Evolutionary conservation across 2,797 vertebrate species (phyloP).

Genomic region (Sorex maritimensis): DNA sequence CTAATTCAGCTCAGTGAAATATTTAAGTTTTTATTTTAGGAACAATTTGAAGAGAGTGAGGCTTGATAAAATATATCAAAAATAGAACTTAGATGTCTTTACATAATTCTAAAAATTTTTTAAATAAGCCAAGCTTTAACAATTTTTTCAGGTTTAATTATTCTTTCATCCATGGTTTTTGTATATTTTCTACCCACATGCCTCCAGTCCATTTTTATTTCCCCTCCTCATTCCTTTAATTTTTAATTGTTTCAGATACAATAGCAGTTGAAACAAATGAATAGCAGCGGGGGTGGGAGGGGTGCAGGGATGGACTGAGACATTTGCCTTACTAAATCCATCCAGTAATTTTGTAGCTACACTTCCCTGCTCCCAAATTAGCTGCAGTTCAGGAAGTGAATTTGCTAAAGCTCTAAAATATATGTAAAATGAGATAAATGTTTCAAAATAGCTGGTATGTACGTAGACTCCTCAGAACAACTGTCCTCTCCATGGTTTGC

Average conservation of each 20-base stretch:
- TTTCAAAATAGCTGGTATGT: not conserved
- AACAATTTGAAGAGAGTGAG: not conserved
- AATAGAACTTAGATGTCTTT: not conserved
- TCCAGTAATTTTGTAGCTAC: not conserved
- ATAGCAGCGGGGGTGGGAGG: not conserved
- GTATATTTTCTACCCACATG: not conserved
- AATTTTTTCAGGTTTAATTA: conserved; percentile 38
- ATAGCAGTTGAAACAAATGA: not conserved
- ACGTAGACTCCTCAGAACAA: not conserved
- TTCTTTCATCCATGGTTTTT: conserved; percentile 50
- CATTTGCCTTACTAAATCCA: not conserved
- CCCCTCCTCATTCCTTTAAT: not conserved
- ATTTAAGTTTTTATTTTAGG: conserved; percentile 54
- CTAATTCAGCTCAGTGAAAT: not conserved
- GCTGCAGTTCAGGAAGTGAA: not conserved
- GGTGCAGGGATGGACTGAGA: not conserved
- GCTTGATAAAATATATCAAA: not conserved
- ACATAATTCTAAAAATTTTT: not conserved
- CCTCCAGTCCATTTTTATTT: not conserved
- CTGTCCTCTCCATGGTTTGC: not conserved
- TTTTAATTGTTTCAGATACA: not conserved
- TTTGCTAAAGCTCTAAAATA: not conserved
- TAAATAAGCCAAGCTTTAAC: conserved; percentile 5
- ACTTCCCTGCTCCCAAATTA: not conserved
- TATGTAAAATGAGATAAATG: not conserved